phyloP scores from a whole-genome alignment of 1,140 invertebrate species.

The Drosophila obscura region DNA sequence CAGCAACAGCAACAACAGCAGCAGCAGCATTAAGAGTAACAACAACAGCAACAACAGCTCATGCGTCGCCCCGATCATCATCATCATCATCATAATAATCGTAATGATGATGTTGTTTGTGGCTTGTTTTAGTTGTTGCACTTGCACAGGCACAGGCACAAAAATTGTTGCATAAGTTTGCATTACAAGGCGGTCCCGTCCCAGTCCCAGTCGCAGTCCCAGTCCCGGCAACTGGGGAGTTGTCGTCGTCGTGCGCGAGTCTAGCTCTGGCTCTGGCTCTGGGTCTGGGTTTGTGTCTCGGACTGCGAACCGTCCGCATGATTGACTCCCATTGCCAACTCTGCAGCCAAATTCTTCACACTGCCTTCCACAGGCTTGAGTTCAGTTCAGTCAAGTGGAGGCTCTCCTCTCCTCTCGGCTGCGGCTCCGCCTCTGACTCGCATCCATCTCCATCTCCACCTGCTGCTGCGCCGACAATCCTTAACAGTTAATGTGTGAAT shows the following conservation, averaged over 20 bases:
- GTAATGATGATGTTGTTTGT: conserved; percentile 51
- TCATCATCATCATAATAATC: conserved; percentile 39
- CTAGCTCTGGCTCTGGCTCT: not conserved
- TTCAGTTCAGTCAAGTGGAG: conserved; percentile 35
- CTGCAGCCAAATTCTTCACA: conserved; percentile 40
- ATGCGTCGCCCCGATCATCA: conserved; percentile 5
- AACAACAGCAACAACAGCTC: too few relatives aligned
- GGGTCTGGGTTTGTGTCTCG: conserved; percentile 1
- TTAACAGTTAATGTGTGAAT: conserved; percentile 83
- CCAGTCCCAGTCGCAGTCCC: too few relatives aligned
- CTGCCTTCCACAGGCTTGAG: conserved; percentile 24
- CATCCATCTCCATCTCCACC: not conserved
- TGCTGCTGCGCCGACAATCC: conserved; percentile 47
- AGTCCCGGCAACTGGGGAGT: conserved; percentile 30
- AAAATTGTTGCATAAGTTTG: conserved; percentile 80
- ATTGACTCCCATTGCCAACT: conserved; percentile 73
- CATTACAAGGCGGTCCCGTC: conserved; percentile 43
- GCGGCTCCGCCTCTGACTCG: conserved; percentile 4
- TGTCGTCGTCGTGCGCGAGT: not conserved
- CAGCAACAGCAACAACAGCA: conserved; percentile 8
- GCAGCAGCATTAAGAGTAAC: not conserved
- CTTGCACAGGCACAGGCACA: conserved; percentile 69
- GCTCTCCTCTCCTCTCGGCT: conserved; percentile 6
- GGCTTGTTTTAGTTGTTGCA: conserved; percentile 78
- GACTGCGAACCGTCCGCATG: conserved; percentile 62